Evolutionary conservation across 1,140 invertebrate species (phyloP).

Genomic region (Hypsibius dujardini): DNA sequence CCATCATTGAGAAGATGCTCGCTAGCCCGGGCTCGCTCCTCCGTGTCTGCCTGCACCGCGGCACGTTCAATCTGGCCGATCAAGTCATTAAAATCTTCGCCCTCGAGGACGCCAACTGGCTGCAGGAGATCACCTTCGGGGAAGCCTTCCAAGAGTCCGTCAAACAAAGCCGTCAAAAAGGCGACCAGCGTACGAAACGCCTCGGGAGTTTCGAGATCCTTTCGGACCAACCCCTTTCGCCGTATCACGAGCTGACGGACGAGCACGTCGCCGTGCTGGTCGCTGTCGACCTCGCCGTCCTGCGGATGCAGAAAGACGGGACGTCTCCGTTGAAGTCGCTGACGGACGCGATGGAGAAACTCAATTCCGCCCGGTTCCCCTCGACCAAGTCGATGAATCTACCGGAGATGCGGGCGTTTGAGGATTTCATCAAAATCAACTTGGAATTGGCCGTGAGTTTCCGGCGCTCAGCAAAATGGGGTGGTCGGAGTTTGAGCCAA

Average conservation of each 20-base stretch:
- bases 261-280: background rate
- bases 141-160: background rate
- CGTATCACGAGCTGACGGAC: background rate
- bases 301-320: background rate
- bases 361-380: too few species aligned
- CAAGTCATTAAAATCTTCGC: background rate
- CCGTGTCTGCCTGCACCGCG: background rate
- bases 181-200: background rate
- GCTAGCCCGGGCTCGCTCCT: background rate
- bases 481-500: too few species aligned
- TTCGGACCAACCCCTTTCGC: background rate
- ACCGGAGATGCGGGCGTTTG: background rate
- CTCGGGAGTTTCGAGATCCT: background rate
- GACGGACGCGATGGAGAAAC: too few species aligned
- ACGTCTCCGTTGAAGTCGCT: too few species aligned
- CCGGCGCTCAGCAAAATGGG: too few species aligned
- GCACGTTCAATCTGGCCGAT: conserved; percentile 1
- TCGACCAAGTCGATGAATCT: background rate
- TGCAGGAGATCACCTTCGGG: background rate
- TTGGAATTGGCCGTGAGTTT: background rate
- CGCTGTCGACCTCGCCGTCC: background rate
- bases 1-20: conserved; percentile 15
- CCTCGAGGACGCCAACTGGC: background rate
- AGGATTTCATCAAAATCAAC: background rate
- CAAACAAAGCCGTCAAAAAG: background rate